Percentiles rank a stretch among this genome's conserved stretches.
Conservation (phyloP, 2,113 vertebrate species). For the Pterophyllum scalare region DNA sequence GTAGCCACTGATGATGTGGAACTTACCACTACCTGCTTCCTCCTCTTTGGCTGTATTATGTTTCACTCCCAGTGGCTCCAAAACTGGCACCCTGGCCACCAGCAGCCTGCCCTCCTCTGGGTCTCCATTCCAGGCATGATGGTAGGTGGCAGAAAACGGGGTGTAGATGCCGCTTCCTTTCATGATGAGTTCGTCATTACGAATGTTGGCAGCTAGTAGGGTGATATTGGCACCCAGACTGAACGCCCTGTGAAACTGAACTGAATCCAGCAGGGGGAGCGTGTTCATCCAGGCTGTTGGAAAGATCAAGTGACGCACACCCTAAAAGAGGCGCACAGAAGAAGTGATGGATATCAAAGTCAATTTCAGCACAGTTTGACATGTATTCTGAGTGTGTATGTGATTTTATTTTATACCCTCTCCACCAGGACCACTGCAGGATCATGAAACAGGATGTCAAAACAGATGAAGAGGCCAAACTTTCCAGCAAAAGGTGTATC, state of each 20-base stretch:
- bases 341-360: background rate
- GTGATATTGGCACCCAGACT: constrained; percentile 85
- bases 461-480: constrained; percentile 93
- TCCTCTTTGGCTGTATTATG: background rate
- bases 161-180: constrained; percentile 93
- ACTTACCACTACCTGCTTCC: background rate
- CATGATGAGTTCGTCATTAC: constrained; percentile 85
- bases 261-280: constrained; percentile 87
- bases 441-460: constrained; percentile 91
- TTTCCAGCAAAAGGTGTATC: constrained; percentile 92
- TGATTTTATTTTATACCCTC: constrained; percentile 46
- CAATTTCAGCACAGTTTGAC: background rate
- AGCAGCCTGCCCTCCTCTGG: constrained; percentile 74
- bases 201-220: constrained; percentile 89
- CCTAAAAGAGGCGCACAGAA: constrained; percentile 19
- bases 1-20: constrained; percentile 57
- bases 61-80: background rate
- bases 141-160: constrained; percentile 84
- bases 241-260: constrained; percentile 91
- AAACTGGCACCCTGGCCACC: background rate
- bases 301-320: constrained; percentile 87
- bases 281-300: constrained; percentile 97
- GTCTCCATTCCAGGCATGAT: constrained; percentile 83
- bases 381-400: background rate
- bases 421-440: constrained; percentile 84